These are phyloP conservation scores for Harpalus rufipes DNA, from an alignment of 2,888 invertebrate genomes.

Conservation along the genomic window DNA sequence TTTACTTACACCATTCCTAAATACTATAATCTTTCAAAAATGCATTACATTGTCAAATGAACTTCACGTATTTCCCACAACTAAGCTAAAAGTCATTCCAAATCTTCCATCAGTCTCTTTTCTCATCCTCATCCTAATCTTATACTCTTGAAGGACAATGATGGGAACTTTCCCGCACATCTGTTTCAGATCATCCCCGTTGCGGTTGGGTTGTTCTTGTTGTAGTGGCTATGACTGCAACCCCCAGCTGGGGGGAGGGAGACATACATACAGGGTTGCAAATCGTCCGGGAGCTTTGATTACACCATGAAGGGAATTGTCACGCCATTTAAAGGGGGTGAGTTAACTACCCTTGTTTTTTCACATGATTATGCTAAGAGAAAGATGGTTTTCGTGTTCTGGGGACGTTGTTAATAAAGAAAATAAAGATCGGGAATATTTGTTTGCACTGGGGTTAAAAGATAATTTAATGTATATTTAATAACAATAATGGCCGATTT, in stretches of 20 bases:
- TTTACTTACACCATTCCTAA: too few species aligned
- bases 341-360: constrained; percentile 31
- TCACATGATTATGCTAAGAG: constrained; percentile 33
- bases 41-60: background rate
- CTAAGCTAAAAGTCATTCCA: constrained; percentile 38
- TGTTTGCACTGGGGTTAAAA: background rate
- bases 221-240: background rate
- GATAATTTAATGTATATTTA: too few species aligned
- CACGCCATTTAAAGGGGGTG: constrained; percentile 37
- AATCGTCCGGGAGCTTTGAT: constrained; percentile 32
- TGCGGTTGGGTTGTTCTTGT: constrained; percentile 10
- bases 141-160: background rate
- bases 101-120: constrained; percentile 12
- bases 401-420: background rate
- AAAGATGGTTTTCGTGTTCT: constrained; percentile 22
- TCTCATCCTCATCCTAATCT: background rate
- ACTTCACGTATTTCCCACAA: constrained; percentile 17
- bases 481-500: too few species aligned
- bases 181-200: constrained; percentile 42
- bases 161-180: constrained; percentile 34
- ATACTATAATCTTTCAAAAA: background rate
- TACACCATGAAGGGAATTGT: constrained; percentile 25
- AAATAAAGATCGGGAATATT: background rate
- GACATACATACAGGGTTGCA: background rate
- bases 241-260: background rate